These are phyloP conservation scores for Anarrhichthys ocellatus DNA, from an alignment of 2,113 vertebrate species.

Conservation along the genomic window DNA sequence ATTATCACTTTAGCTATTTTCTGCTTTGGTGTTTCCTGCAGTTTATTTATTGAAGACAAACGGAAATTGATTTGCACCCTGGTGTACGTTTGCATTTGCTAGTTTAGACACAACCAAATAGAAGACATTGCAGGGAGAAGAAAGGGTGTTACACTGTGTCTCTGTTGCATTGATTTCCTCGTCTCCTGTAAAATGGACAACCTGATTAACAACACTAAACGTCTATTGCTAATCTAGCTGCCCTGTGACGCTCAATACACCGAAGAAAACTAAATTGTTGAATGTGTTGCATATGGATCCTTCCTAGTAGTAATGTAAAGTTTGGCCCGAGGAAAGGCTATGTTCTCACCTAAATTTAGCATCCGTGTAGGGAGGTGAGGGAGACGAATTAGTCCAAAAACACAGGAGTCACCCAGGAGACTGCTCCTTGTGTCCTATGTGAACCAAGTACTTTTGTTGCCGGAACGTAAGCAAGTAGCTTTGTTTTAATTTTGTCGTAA, in stretches of 20 bases:
- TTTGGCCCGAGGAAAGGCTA: neutral
- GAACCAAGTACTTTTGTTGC: neutral
- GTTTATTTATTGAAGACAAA: neutral
- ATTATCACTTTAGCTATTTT: slow-evolving; percentile 27
- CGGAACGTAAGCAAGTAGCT: neutral
- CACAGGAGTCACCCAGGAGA: neutral
- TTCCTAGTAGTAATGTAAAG: neutral
- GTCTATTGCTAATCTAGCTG: neutral
- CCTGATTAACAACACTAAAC: neutral
- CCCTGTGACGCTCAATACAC: neutral
- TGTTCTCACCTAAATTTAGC: neutral
- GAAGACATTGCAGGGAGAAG: neutral
- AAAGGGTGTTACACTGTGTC: neutral
- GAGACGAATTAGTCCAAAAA: neutral
- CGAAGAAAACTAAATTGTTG: neutral
- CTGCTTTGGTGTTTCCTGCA: neutral
- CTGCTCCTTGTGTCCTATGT: neutral
- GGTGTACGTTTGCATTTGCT: neutral
- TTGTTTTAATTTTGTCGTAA: neutral
- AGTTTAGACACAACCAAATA: neutral
- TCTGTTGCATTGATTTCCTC: neutral
- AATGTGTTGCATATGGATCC: neutral
- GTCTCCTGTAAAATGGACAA: neutral
- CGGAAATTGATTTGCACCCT: neutral
- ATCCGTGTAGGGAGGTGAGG: neutral